Conservation (phyloP, 92 coral and sea anemone species). For the Actinostola sp. region DNA sequence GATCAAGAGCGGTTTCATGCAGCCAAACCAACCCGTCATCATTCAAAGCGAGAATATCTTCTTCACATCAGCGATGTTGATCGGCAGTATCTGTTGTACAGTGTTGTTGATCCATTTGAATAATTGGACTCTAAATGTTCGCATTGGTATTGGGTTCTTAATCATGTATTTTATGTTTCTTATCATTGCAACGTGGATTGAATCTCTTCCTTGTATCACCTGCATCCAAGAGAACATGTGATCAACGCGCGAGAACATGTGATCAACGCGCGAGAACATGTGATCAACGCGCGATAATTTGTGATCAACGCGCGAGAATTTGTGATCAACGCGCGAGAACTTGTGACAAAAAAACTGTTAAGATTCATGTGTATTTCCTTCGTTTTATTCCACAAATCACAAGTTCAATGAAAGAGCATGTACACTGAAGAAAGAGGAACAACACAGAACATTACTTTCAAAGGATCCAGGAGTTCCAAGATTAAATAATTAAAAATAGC, state of each 20-base stretch:
- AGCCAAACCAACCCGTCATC: conserved; percentile 76
- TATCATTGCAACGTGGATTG: conserved; percentile 85
- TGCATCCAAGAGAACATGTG: conserved; percentile 13
- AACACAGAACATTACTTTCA: too few species aligned
- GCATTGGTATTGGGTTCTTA: conserved; percentile 75
- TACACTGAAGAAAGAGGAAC: too few species aligned
- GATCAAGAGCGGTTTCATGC: conserved; percentile 78
- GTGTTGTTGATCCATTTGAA: conserved; percentile 69
- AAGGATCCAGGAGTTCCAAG: too few species aligned
- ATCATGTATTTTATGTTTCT: conserved; percentile 83
- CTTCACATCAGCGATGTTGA: conserved; percentile 82
- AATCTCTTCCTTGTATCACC: conserved; percentile 70
- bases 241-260: background rate
- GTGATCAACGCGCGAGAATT: background rate
- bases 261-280: too few species aligned
- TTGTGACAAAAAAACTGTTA: too few species aligned
- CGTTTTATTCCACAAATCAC: too few species aligned
- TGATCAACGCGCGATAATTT: too few species aligned
- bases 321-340: background rate
- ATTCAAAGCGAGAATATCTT: conserved; percentile 95
- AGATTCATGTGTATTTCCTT: too few species aligned
- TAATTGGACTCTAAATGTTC: conserved; percentile 86
- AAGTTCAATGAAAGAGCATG: too few species aligned
- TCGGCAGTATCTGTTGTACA: conserved; percentile 85
- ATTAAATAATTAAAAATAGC: too few species aligned